phyloP scores from a whole-genome alignment of 2,888 invertebrate genomes.

The Sclerodermus sp. region DNA sequence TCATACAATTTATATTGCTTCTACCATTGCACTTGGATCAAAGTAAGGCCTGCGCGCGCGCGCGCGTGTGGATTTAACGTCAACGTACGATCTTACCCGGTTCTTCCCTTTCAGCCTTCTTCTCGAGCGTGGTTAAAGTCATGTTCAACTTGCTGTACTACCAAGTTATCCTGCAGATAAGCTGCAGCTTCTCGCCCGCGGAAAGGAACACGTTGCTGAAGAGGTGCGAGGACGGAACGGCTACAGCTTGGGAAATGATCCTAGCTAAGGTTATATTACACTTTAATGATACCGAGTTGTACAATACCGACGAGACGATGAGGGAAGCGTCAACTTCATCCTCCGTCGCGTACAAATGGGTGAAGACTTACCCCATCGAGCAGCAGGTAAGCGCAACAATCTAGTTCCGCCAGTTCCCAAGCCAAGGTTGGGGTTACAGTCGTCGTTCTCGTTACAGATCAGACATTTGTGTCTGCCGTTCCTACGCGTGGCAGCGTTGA shows the following conservation, averaged over 20 bases:
- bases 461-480: constrained; percentile 73
- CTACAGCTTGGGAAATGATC: constrained; percentile 39
- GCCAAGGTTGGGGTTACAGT: too few relatives aligned
- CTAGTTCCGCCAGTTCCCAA: too few relatives aligned
- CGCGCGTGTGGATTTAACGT: too few relatives aligned
- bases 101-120: constrained; percentile 70
- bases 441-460: constrained; percentile 59
- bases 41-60: constrained; percentile 70
- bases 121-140: constrained; percentile 82
- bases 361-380: constrained; percentile 28
- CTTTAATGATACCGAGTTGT: constrained; percentile 42
- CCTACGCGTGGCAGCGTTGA: constrained; percentile 78
- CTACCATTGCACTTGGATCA: constrained; percentile 84
- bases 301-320: constrained; percentile 20
- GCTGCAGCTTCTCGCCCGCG: constrained; percentile 68
- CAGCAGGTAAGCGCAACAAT: constrained; percentile 22
- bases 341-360: constrained; percentile 17
- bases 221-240: constrained; percentile 28
- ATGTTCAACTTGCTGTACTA: constrained; percentile 88
- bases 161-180: constrained; percentile 82
- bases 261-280: constrained; percentile 42
- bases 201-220: constrained; percentile 60
- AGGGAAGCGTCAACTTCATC: constrained; percentile 29
- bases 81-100: too few relatives aligned
- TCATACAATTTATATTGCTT: constrained; percentile 84